These are phyloP conservation scores for Lucilia cuprina DNA, from an alignment of 1,140 invertebrate genomes.

Conservation along the genomic window DNA sequence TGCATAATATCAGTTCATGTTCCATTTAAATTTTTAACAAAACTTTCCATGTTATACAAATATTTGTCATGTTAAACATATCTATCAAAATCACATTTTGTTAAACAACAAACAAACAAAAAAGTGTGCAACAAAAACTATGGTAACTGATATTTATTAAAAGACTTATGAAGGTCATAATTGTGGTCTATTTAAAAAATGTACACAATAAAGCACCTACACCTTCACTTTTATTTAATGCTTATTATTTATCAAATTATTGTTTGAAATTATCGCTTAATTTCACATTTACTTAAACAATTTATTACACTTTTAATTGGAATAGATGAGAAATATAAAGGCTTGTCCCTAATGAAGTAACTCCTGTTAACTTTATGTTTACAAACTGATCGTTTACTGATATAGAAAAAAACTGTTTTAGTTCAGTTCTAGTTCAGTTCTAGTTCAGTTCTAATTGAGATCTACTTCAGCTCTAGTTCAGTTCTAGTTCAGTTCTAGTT, in stretches of 20 bases:
- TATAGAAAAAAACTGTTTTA: no score
- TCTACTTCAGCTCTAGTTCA: no score
- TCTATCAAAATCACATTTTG: background rate
- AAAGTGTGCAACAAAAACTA: no score
- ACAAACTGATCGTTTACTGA: no score
- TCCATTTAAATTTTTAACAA: background rate
- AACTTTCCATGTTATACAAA: constrained; percentile 1
- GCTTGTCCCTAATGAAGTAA: no score
- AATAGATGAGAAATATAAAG: no score
- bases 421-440: no score
- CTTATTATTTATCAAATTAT: background rate
- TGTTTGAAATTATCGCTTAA: background rate
- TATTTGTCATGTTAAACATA: background rate
- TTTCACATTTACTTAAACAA: background rate
- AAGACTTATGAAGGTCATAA: background rate
- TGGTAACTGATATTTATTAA: no score
- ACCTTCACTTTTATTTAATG: constrained; percentile 3
- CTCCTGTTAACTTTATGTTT: no score
- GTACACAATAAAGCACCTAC: background rate
- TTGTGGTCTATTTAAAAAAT: background rate
- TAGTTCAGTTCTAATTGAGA: no score
- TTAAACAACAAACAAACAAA: background rate
- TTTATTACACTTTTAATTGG: background rate
- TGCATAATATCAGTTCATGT: background rate
- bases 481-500: no score